Base-by-base conservation (phyloP, 2,888 invertebrate genomes). In the Eupeodes luniger region DNA sequence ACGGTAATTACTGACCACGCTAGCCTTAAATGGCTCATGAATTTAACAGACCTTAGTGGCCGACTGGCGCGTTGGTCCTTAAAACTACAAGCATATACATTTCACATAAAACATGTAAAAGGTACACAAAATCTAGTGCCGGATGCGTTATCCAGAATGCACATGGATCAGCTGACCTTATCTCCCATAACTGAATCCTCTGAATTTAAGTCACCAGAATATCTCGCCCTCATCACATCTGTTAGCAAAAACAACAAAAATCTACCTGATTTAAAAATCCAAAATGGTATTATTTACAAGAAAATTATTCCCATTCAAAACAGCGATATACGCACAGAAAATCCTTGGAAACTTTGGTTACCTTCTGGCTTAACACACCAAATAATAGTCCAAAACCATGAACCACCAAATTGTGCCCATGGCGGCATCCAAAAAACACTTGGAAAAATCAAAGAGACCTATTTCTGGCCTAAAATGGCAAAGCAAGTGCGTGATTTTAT, bases 41-140 rank as follows among this genome's bases (percentile, higher is more conserved):
- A 36, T 5, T 34, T 69, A 1, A 53, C 34, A 11, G 69, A 69
- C n/a, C 53, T 53, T 5, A 69, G 36, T 51, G 69, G 69, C 7
- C 27, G 51, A 9, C 67, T 67, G 5, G 67, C 67, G 2, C 34
- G 67, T 9, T 67, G 67, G 67, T 67, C 67, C 11, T 34, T 67
- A 6, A 67, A 36, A 9, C 51, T 55, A 9, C 55, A 55, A 55
- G 55, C 55, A 9, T 55, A 19, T 11, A 19, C 16, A 5, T 55
- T 67, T 5, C 67, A 67, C 2, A 67, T 67, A 5, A 51, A 69
- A 34, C 51, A 69, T n/a, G n/a, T 49, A 0, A 69, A 51, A 10
- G 36, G 51, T 5, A 10, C 67, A 9, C 27, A 70, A 40, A 70
- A 70, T 16, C 12, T 53, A 6, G 69, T 70, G 11, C 69, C 69